These are phyloP conservation scores for Arothron firmamentum DNA, from an alignment of 2,113 vertebrate species.

Conservation along the genomic window DNA sequence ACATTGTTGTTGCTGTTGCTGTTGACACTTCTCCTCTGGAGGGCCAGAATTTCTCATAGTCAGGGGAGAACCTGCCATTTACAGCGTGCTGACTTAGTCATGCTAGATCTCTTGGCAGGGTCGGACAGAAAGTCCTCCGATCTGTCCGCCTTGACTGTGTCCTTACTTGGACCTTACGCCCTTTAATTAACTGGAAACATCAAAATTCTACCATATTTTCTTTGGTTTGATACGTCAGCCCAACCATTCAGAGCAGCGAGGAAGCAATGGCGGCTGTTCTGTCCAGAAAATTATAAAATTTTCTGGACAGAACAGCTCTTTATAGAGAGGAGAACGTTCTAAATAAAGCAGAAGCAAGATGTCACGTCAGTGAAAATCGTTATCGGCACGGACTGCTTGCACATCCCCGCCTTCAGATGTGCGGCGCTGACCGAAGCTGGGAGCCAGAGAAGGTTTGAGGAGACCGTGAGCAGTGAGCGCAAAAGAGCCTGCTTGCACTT, in stretches of 20 bases:
- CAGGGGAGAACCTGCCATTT: conserved; percentile 42
- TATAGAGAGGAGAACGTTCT: neutral
- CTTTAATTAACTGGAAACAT: conserved; percentile 43
- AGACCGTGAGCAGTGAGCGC: too few relatives aligned
- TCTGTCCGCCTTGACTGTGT: conserved; percentile 25
- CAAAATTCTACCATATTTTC: conserved; percentile 17
- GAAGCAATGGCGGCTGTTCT: conserved; percentile 55
- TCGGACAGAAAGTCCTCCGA: conserved; percentile 36
- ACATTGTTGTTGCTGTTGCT: conserved; percentile 38
- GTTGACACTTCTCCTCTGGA: conserved; percentile 35
- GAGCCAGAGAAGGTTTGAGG: too few relatives aligned
- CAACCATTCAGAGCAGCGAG: conserved; percentile 57
- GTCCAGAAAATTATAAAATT: conserved; percentile 49
- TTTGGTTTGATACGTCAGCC: conserved; percentile 46
- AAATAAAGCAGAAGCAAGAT: too few relatives aligned
- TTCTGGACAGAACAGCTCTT: too few relatives aligned
- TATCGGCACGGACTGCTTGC: too few relatives aligned
- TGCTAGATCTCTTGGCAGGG: conserved; percentile 43
- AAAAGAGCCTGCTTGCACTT: too few relatives aligned
- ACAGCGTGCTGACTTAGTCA: conserved; percentile 52
- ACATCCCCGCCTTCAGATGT: too few relatives aligned
- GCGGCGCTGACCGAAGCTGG: too few relatives aligned
- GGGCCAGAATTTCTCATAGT: conserved; percentile 59
- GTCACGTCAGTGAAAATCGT: too few relatives aligned
- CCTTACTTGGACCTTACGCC: conserved; percentile 44